Base-by-base conservation (phyloP, 2,888 invertebrate genomes). In the Ptilodon capucinus region DNA sequence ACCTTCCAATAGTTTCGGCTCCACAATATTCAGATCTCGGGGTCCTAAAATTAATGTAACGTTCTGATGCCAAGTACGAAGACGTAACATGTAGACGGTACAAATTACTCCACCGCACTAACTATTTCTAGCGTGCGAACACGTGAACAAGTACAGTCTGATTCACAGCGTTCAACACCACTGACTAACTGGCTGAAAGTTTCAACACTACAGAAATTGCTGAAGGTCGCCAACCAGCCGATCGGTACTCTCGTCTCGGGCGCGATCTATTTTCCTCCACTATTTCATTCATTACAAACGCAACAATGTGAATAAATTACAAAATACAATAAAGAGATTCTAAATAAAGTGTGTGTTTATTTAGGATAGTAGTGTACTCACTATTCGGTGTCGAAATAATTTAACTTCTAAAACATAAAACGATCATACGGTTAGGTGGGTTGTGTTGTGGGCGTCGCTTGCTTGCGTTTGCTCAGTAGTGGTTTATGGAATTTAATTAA, bases 51-150 rank as follows among this genome's bases (percentile, higher is more conserved):
- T 67, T 64, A 71, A 71, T 68, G 60, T 60, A 4, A 51, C 50
- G 41, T 44, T 47, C 53, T 57, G 49, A 57, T 81, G 85, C 86
- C 84, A 85, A 84, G 72, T 78, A 65, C 60, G 57, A 62, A 71
- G 57, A 68, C 64, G 71, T 62, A 68, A 56, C 51, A 65, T 63
- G 60, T 64, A 73, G 71, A 73, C 81, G 70, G 66, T 64, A 68
- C 78, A 83, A 84, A 84, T 86, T 81, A 78, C 75, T 71, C 46
- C 54, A 71, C 52, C 73, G 78, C 76, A 82, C 78, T 84, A 81
- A 82, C 78, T 84, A 81, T 85, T 89, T 86, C 85, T 85, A 81
- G 75, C 83, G 76, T 64, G 69, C 68, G 64, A 72, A 66, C 78
- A 76, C 74, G 76, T 79, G 79, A 79, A 83, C 77, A 71, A 76